These are phyloP conservation scores for Macrosiphum euphorbiae DNA, from an alignment of 2,888 invertebrate species.

Conservation along the genomic window DNA sequence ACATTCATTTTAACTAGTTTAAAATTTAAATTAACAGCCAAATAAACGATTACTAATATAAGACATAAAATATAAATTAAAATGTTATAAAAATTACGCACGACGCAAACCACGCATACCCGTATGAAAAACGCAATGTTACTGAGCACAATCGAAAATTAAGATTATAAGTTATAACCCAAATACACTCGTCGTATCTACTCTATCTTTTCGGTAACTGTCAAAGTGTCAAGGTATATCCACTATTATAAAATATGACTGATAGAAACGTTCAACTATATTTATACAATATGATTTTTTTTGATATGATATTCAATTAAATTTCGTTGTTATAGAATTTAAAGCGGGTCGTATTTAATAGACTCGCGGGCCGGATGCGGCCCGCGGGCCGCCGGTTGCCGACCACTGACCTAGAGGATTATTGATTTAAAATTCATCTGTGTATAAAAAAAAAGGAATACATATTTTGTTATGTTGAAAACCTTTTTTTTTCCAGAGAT, in stretches of 20 bases:
- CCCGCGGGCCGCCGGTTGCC: not conserved
- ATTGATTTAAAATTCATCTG: no score
- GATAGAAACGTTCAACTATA: not conserved
- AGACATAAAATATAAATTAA: slow-evolving; percentile 20
- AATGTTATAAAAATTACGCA: not conserved
- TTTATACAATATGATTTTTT: not conserved
- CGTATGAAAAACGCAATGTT: not conserved
- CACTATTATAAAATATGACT: not conserved
- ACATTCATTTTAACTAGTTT: slow-evolving; percentile 23
- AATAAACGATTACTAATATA: not conserved
- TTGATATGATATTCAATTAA: slow-evolving; percentile 33
- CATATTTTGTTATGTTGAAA: no score
- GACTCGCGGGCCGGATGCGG: not conserved
- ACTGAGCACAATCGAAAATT: not conserved
- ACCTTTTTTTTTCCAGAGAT: no score
- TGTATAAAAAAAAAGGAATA: no score
- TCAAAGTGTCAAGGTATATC: slow-evolving; percentile 11
- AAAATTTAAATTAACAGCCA: slow-evolving; percentile 27
- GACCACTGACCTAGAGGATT: not conserved
- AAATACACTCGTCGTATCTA: not conserved
- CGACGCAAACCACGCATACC: not conserved
- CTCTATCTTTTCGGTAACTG: slow-evolving; percentile 14
- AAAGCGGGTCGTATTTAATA: not conserved
- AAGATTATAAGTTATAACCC: not conserved
- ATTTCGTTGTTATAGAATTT: not conserved